These are phyloP conservation scores for Zaprionus nigranus DNA, from an alignment of 1,140 invertebrate genomes.

Conservation along the genomic window DNA sequence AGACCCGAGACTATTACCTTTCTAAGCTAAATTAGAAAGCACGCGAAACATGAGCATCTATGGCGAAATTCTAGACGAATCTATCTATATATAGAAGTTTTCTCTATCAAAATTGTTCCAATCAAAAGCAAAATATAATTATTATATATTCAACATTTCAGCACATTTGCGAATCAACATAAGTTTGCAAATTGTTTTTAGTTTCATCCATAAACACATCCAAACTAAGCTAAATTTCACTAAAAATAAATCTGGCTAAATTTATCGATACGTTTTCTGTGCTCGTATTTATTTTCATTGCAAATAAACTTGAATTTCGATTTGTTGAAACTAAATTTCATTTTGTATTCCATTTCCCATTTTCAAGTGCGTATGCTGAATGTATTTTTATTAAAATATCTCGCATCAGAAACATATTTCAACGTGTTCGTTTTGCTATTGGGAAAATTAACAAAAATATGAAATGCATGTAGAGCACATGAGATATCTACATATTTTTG, in stretches of 20 bases:
- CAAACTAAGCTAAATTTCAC: background rate
- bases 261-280: background rate
- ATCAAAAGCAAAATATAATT: background rate
- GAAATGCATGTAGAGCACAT: background rate
- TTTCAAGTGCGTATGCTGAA: background rate
- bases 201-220: background rate
- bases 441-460: constrained; percentile 1
- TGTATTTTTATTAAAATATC: background rate
- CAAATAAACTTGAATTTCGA: constrained; percentile 3
- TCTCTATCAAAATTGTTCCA: background rate
- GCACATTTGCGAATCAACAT: background rate
- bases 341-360: background rate
- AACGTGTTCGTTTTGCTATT: background rate
- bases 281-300: background rate
- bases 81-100: background rate
- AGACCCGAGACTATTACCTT: background rate
- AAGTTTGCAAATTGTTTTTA: background rate
- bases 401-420: background rate
- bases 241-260: background rate
- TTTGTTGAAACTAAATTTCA: constrained; percentile 8
- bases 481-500: background rate
- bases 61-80: background rate
- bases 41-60: background rate
- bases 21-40: constrained; percentile 12
- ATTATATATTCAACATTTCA: background rate